These are phyloP conservation scores for Copidosoma floridanum DNA, from an alignment of 1,140 invertebrate genomes.

Conservation along the genomic window DNA sequence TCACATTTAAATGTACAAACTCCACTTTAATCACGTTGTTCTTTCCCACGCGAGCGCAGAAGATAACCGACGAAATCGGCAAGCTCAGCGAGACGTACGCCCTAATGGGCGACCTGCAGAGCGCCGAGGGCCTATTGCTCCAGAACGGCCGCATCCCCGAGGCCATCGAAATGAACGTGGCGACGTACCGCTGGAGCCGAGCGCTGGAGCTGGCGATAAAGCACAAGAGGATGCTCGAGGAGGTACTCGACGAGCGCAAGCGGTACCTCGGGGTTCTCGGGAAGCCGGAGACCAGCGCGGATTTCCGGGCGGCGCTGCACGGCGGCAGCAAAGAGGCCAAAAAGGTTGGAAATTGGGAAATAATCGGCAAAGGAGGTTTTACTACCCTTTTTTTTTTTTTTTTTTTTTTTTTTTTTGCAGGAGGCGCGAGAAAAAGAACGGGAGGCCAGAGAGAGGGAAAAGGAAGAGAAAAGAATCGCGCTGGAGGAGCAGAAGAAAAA, in stretches of 20 bases:
- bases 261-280: conserved; percentile 74
- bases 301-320: no score
- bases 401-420: background rate
- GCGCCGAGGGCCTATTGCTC: conserved; percentile 80
- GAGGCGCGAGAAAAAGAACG: conserved; percentile 6
- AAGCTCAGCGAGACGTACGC: conserved; percentile 77
- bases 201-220: conserved; percentile 83
- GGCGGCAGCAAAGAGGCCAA: conserved; percentile 8
- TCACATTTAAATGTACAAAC: no score
- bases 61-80: conserved; percentile 59
- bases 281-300: conserved; percentile 72
- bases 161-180: conserved; percentile 79
- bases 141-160: conserved; percentile 74
- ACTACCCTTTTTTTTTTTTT: no score
- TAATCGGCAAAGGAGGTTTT: no score
- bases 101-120: conserved; percentile 73
- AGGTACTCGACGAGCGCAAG: conserved; percentile 73
- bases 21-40: background rate
- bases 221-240: conserved; percentile 74
- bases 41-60: background rate
- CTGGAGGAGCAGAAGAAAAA: background rate
- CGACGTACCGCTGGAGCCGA: conserved; percentile 84
- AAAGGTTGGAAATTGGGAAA: no score
- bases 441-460: background rate
- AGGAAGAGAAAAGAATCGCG: background rate